These are phyloP conservation scores for Caenorhabditis sulstoni DNA, from an alignment of 2,888 invertebrate species.

Conservation along the genomic window DNA sequence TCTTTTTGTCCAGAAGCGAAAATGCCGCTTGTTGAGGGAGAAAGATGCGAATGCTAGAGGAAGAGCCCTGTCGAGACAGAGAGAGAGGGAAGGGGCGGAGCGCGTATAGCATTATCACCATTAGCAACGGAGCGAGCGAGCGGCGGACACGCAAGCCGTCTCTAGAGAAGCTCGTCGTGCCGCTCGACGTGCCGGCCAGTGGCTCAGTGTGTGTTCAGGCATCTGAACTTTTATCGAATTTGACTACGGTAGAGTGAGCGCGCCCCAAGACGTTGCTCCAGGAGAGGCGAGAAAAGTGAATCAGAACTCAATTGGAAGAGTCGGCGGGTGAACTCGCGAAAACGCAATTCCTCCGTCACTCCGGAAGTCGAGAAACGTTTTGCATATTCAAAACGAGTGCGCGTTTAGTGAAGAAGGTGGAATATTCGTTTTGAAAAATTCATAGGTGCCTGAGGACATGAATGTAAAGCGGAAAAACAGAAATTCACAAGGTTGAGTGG, in stretches of 20 bases:
- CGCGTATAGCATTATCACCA: slow-evolving; percentile 38
- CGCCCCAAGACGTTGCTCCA: background rate
- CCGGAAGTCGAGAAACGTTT: slow-evolving; percentile 32
- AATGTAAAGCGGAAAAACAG: background rate
- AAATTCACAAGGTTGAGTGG: slow-evolving; percentile 1
- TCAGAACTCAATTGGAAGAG: background rate
- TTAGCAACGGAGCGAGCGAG: slow-evolving; percentile 39
- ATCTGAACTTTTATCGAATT: slow-evolving; percentile 19
- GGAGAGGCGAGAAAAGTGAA: slow-evolving; percentile 11
- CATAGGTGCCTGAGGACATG: slow-evolving; percentile 23
- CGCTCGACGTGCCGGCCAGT: slow-evolving; percentile 31
- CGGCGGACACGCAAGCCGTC: background rate
- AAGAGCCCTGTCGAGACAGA: too few relatives aligned
- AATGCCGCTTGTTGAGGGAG: background rate
- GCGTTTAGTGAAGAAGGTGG: background rate
- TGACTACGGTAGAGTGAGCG: slow-evolving; percentile 18
- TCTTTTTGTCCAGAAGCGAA: background rate
- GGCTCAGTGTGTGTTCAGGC: background rate
- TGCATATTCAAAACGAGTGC: slow-evolving; percentile 24
- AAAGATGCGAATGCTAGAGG: background rate
- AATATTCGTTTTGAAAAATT: slow-evolving; percentile 38
- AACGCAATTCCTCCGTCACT: background rate
- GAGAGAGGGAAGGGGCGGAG: background rate
- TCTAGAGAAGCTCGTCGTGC: background rate
- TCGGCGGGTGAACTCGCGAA: slow-evolving; percentile 1